Evolutionary conservation across 2,888 invertebrate genomes (phyloP).

Genomic region (Amorpha juglandis): DNA sequence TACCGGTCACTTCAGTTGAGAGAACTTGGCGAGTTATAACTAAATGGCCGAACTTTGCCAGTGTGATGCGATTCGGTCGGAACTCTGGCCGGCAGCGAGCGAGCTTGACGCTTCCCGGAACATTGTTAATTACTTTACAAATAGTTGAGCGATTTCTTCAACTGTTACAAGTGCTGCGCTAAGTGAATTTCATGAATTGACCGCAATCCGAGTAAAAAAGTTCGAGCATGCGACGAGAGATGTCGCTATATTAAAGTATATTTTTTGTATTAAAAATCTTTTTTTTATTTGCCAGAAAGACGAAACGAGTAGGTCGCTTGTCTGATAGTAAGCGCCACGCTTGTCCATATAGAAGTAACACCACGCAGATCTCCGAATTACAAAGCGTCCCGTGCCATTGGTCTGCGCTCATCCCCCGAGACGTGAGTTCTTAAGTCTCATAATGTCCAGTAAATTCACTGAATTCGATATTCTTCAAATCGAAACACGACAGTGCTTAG

Average conservation of each 20-base stretch:
- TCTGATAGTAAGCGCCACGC: too few relatives aligned
- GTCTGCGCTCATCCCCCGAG: too few relatives aligned
- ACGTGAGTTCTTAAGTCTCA: too few relatives aligned
- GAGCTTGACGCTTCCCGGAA: slow-evolving; percentile 13
- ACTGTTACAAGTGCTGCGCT: background rate
- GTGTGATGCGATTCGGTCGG: background rate
- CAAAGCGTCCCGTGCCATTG: too few relatives aligned
- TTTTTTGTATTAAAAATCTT: background rate
- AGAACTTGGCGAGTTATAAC: slow-evolving; percentile 37
- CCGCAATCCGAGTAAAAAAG: background rate
- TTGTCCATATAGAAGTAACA: too few relatives aligned
- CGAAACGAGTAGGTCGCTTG: too few relatives aligned
- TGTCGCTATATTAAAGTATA: background rate
- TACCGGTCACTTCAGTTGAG: slow-evolving; percentile 8
- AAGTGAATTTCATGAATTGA: background rate
- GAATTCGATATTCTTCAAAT: too few relatives aligned
- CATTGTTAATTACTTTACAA: slow-evolving; percentile 25
- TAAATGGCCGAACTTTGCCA: slow-evolving; percentile 35
- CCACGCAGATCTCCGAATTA: too few relatives aligned
- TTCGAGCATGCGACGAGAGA: background rate
- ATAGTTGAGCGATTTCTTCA: slow-evolving; percentile 14
- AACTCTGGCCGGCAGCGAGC: background rate
- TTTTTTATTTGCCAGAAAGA: too few relatives aligned
- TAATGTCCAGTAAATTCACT: too few relatives aligned
- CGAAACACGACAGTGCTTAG: too few relatives aligned